phyloP scores from a whole-genome alignment of 2,888 invertebrate genomes.

The Dicyrtoma fusca region DNA sequence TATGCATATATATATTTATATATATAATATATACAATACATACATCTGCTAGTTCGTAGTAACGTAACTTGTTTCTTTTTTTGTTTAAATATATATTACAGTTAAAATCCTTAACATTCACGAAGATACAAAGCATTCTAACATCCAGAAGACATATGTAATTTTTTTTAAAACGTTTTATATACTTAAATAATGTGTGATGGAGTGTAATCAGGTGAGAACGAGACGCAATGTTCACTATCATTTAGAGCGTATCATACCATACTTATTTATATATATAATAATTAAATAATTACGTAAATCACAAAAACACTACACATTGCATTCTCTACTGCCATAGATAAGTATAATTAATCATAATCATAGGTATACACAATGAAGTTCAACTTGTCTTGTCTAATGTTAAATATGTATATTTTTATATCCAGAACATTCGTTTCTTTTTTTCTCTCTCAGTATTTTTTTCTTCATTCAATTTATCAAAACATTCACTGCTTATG shows the following conservation, averaged over 20 bases:
- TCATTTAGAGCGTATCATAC: not conserved
- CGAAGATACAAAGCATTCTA: constrained; percentile 2
- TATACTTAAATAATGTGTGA: not conserved
- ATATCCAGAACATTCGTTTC: no score
- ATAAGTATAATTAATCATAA: no score
- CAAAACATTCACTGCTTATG: no score
- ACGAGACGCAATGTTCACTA: constrained; percentile 10
- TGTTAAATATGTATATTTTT: no score
- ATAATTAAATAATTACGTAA: no score
- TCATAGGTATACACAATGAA: no score
- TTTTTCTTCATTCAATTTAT: no score
- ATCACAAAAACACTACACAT: no score
- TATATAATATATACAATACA: not conserved
- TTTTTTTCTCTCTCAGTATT: no score
- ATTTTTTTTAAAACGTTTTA: not conserved
- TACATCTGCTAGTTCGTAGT: constrained; percentile 1
- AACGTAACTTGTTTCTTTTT: not conserved
- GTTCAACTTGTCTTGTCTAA: no score
- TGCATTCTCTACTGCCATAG: no score
- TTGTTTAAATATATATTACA: not conserved
- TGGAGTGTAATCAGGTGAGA: constrained; percentile 12
- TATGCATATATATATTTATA: not conserved
- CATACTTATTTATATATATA: no score
- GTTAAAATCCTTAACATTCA: constrained; percentile 10
- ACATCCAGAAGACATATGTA: constrained; percentile 3